These are phyloP conservation scores for Pterocles orientalis DNA, from an alignment of 2,113 vertebrate species.

Conservation along the genomic window DNA sequence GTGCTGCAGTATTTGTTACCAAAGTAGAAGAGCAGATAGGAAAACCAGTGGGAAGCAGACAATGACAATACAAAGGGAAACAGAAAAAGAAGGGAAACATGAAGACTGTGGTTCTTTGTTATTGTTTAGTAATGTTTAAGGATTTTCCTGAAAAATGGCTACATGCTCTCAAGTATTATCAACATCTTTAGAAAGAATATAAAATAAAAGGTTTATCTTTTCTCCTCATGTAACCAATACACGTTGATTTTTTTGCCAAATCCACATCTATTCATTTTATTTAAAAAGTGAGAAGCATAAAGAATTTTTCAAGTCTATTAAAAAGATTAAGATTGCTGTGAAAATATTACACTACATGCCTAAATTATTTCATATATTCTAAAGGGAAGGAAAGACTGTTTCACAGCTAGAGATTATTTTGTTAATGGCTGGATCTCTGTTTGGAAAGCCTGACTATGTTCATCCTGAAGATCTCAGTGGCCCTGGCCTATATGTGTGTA, in stretches of 20 bases:
- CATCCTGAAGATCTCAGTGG: conserved; percentile 51
- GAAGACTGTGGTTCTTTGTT: background rate
- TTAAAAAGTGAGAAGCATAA: background rate
- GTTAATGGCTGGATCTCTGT: conserved; percentile 46
- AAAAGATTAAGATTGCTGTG: background rate
- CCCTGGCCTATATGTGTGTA: conserved; percentile 66
- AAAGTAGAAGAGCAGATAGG: background rate
- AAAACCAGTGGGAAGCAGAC: background rate
- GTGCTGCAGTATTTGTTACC: background rate
- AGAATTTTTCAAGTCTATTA: background rate
- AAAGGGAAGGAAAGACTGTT: background rate
- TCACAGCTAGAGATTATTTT: conserved; percentile 33
- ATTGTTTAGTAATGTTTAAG: background rate
- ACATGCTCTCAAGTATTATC: background rate
- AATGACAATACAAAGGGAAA: background rate
- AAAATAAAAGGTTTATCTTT: background rate
- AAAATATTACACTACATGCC: background rate
- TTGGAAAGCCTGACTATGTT: conserved; percentile 48
- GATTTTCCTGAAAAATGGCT: background rate
- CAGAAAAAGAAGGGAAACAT: background rate
- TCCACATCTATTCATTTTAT: background rate
- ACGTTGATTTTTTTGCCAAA: background rate
- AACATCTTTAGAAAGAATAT: background rate
- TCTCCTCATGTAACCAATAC: background rate
- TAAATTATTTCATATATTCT: background rate